phyloP scores from a whole-genome alignment of 2,113 vertebrate species.

The Panthera tigris region DNA sequence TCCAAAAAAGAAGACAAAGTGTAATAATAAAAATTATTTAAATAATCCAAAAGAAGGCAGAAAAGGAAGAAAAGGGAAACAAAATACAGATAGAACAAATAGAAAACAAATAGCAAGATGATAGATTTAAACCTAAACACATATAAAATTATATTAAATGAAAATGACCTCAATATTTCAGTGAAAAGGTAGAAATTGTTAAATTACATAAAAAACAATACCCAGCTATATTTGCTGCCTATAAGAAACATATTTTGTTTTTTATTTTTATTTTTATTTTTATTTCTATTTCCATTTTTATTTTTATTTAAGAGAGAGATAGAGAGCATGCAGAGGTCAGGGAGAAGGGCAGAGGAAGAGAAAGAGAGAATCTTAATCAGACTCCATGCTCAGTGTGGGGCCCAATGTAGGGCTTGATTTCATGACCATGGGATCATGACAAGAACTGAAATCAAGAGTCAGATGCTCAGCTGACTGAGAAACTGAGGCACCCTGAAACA shows the following conservation, averaged over 20 bases:
- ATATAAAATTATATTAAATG: slow-evolving; percentile 27
- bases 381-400: too few relatives aligned
- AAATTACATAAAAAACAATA: neutral
- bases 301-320: too few relatives aligned
- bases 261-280: too few relatives aligned
- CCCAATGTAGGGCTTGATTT: too few relatives aligned
- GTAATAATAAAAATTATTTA: neutral
- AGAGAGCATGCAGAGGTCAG: too few relatives aligned
- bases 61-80: neutral
- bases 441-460: too few relatives aligned
- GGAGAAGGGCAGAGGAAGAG: too few relatives aligned
- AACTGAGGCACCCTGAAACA: neutral
- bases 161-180: neutral
- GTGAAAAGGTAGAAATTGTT: slow-evolving; percentile 3
- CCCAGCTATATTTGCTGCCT: neutral
- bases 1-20: neutral
- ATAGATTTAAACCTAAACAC: slow-evolving; percentile 27
- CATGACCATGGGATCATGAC: too few relatives aligned
- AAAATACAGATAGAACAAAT: slow-evolving; percentile 45
- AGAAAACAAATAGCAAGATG: slow-evolving; percentile 28
- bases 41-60: neutral
- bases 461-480: too few relatives aligned
- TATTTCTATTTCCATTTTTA: too few relatives aligned
- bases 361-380: too few relatives aligned
- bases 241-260: neutral